Conservation (phyloP, 2,888 invertebrate genomes). For the Noctua fimbriata region DNA sequence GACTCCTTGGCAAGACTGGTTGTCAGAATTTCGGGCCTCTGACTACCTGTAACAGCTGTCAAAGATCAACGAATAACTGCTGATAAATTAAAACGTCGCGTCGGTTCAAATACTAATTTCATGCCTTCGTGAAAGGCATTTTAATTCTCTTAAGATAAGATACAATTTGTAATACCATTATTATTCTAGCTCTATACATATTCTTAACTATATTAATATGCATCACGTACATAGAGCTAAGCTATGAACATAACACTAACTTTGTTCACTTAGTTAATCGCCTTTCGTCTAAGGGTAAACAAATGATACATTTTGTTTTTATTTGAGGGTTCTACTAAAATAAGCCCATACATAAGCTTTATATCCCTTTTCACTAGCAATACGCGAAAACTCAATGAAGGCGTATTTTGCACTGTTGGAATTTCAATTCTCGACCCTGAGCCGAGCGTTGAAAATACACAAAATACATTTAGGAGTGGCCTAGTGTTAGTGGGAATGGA, state of each 20-base stretch:
- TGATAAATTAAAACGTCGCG: not conserved
- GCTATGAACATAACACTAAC: slow-evolving; percentile 35
- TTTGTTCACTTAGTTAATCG: slow-evolving; percentile 48
- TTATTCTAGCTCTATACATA: not conserved
- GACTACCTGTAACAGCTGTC: not conserved
- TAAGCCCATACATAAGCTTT: slow-evolving; percentile 6
- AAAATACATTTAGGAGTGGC: not conserved
- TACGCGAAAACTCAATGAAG: too few relatives aligned
- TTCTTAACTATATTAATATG: slow-evolving; percentile 11
- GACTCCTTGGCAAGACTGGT: too few relatives aligned
- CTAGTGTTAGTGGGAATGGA: not conserved
- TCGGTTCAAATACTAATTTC: slow-evolving; percentile 1
- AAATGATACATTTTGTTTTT: slow-evolving; percentile 44
- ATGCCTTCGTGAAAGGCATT: not conserved
- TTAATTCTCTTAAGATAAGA: not conserved
- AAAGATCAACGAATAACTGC: not conserved
- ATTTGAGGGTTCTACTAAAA: slow-evolving; percentile 25
- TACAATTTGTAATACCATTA: not conserved
- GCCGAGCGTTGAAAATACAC: not conserved
- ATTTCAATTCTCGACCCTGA: not conserved
- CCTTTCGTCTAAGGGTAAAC: slow-evolving; percentile 35
- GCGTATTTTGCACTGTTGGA: not conserved
- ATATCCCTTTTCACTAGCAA: too few relatives aligned
- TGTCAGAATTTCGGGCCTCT: too few relatives aligned
- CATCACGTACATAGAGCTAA: slow-evolving; percentile 6